Conservation (phyloP, 2,113 vertebrate genomes). For the Aphyosemion australe region DNA sequence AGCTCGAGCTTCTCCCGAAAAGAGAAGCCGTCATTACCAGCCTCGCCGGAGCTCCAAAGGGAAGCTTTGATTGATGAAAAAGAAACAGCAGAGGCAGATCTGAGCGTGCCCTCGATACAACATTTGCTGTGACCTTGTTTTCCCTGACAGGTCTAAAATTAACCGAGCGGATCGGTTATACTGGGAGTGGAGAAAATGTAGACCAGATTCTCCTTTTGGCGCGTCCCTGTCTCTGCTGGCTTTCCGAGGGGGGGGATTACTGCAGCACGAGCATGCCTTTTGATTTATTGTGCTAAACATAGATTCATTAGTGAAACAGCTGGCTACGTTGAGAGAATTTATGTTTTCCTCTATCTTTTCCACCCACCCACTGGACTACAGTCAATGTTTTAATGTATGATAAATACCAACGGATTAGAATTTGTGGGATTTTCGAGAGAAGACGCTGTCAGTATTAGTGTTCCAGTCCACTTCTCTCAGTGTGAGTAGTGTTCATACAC, state of each 20-base stretch:
- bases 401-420: slow-evolving; percentile 34
- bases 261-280: slow-evolving; percentile 64
- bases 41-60: slow-evolving; percentile 77
- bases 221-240: slow-evolving; percentile 55
- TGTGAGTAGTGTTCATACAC: slow-evolving; percentile 1
- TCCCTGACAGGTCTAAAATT: slow-evolving; percentile 75
- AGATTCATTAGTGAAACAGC: slow-evolving; percentile 76
- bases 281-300: slow-evolving; percentile 77
- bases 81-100: slow-evolving; percentile 58
- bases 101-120: slow-evolving; percentile 76
- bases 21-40: slow-evolving; percentile 80
- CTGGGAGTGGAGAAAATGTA: slow-evolving; percentile 70
- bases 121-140: slow-evolving; percentile 78
- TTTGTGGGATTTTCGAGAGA: slow-evolving; percentile 3
- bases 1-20: slow-evolving; percentile 80
- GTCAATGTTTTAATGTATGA: slow-evolving; percentile 36
- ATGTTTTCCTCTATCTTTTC: slow-evolving; percentile 42
- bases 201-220: slow-evolving; percentile 76
- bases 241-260: slow-evolving; percentile 67
- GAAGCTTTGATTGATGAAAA: slow-evolving; percentile 78
- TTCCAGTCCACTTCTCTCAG: background rate
- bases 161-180: slow-evolving; percentile 70
- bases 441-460: slow-evolving; percentile 18
- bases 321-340: slow-evolving; percentile 54
- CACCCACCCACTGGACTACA: slow-evolving; percentile 35